These are phyloP conservation scores for Mamestra brassicae DNA, from an alignment of 2,888 invertebrate species.

Conservation along the genomic window DNA sequence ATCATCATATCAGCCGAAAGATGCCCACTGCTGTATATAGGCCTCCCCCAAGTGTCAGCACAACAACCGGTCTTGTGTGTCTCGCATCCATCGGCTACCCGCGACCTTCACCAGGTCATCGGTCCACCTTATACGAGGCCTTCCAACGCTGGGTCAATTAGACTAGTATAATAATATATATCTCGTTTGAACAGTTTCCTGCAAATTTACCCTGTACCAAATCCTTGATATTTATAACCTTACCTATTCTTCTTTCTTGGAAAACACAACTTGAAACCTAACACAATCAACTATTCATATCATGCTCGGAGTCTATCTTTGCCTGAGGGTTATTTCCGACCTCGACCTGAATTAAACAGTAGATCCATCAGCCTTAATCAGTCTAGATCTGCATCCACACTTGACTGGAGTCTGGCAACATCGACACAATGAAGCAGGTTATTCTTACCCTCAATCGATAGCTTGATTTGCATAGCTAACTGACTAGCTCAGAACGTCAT, in stretches of 20 bases:
- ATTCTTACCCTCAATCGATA: constrained; percentile 54
- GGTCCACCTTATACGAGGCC: too few relatives aligned
- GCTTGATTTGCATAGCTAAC: constrained; percentile 38
- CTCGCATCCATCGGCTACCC: too few relatives aligned
- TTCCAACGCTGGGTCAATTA: too few relatives aligned
- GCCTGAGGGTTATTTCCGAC: not conserved
- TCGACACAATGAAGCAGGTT: constrained; percentile 26
- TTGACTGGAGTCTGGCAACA: constrained; percentile 39
- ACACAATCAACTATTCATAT: not conserved
- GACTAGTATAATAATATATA: too few relatives aligned
- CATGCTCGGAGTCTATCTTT: not conserved
- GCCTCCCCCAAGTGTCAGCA: too few relatives aligned
- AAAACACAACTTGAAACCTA: not conserved
- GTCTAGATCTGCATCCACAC: constrained; percentile 23
- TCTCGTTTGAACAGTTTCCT: too few relatives aligned
- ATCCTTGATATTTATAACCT: too few relatives aligned
- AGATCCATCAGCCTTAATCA: constrained; percentile 46
- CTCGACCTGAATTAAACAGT: constrained; percentile 7
- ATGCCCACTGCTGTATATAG: too few relatives aligned
- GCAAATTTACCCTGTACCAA: too few relatives aligned
- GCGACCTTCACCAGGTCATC: too few relatives aligned
- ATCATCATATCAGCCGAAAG: too few relatives aligned
- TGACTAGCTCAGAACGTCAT: constrained; percentile 3
- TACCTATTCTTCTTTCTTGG: not conserved
- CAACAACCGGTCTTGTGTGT: too few relatives aligned